Conservation (phyloP, 1,140 invertebrate species). For the Drosophila malerkotliana region DNA sequence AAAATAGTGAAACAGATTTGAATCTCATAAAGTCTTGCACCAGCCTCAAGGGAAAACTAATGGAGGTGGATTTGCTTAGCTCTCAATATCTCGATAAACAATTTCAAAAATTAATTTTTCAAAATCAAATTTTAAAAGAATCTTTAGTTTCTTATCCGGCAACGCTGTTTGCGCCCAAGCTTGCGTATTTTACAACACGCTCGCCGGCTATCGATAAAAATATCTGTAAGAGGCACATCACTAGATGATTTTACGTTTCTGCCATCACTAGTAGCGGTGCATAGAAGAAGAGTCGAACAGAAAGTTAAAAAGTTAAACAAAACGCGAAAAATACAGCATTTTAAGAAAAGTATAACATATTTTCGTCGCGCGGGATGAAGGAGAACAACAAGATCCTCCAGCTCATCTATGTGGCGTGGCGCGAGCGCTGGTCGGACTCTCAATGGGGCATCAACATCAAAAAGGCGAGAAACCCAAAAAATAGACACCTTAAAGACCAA, state of each 20-base stretch:
- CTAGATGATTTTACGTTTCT: constrained; percentile 9
- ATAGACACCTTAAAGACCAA: background rate
- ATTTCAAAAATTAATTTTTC: no score
- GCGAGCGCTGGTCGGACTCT: constrained; percentile 96
- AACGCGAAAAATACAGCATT: constrained; percentile 13
- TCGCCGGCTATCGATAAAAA: background rate
- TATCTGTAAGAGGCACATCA: background rate
- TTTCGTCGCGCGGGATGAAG: constrained; percentile 47
- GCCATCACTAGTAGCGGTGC: constrained; percentile 26
- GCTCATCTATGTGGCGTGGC: constrained; percentile 89
- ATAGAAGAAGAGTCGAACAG: constrained; percentile 16
- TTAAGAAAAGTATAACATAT: background rate
- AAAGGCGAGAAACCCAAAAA: constrained; percentile 85
- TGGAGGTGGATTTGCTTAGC: no score
- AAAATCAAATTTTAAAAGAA: no score
- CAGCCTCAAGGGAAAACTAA: no score
- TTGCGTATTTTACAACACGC: no score
- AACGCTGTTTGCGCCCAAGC: no score
- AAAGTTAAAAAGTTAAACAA: constrained; percentile 19
- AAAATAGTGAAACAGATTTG: no score
- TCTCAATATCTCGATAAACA: no score
- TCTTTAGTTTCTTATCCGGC: no score
- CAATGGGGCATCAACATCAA: constrained; percentile 98
- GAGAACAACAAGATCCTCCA: constrained; percentile 76
- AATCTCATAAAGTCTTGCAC: no score